Evolutionary conservation across 53 echinoderm and acorn worm species (phyloP), one percentile per base, ranked within the genome.

Genomic region (Henricia sp.): DNA sequence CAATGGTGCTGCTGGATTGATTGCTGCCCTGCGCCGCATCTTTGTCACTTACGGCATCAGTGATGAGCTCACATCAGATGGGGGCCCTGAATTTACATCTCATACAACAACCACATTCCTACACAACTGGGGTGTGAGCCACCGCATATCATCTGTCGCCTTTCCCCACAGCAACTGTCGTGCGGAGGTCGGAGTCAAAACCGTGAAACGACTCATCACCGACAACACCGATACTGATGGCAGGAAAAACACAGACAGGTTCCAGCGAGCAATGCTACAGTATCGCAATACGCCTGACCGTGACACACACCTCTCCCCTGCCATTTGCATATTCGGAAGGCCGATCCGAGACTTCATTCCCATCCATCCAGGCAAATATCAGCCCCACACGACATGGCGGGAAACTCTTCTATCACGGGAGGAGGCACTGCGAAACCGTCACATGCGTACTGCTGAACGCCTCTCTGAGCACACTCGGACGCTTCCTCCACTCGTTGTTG

Each of bases 111-210:
- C 43, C 0, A 55, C 66, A 40, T 84, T 89, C 57, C 68, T 89
- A 17, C 71, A 24, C 28, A 26, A 82, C 65, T 86, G 86, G 86
- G 82, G 82, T 12, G 83, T 86, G 16, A 60, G 55, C 39, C 86
- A 78, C 50, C 65, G 86, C 34, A 40, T 82, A 4, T 86, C 86
- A 1, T 90, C 90, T 4, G 86, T 90, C 56, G 68, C 82, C 54
- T 84, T 67, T 44, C 89, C 76, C 33, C 89, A 89, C 73, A 51
- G 75, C 76, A 84, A 89, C 35, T 89, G 89, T 52, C 38, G 68
- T 30, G 84, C 89, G 17, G 84, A 89, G 33, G 67, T 83, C 1
- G 84, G 84, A 37, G 89, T 89, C 16, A 89, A 89, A 67, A 89
- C 75, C 23, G 84, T 44, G 6, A 84, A 84, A 36, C 51, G n/a